phyloP scores from a whole-genome alignment of 2,797 vertebrate genomes.

The Halcyon chelicuti region DNA sequence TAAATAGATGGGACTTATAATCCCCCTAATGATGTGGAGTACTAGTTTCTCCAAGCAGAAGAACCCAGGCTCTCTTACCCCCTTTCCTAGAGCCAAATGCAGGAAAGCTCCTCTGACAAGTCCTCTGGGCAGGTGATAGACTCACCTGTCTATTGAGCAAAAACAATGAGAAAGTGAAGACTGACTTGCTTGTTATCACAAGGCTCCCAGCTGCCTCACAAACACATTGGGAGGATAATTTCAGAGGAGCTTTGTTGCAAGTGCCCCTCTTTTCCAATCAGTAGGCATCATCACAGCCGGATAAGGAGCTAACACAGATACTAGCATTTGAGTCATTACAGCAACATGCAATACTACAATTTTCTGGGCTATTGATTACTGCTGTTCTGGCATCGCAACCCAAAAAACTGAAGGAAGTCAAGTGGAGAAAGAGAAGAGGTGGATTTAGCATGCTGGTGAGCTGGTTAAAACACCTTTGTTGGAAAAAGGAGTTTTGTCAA shows the following conservation, averaged over 20 bases:
- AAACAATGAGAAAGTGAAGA: conserved; percentile 59
- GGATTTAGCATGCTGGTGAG: not conserved
- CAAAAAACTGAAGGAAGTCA: conserved; percentile 38
- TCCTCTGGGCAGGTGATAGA: not conserved
- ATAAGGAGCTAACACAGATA: not conserved
- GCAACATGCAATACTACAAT: not conserved
- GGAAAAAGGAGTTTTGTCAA: not conserved
- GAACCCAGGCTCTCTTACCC: not conserved
- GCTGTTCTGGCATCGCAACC: not conserved
- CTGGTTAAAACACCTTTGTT: not conserved
- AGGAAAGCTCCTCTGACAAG: conserved; percentile 19
- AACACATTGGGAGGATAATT: not conserved
- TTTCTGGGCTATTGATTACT: conserved; percentile 57
- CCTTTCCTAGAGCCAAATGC: not conserved
- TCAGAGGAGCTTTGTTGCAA: conserved; percentile 22
- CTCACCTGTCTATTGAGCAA: rapidly evolving
- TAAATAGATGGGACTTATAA: not conserved
- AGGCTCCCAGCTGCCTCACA: not conserved
- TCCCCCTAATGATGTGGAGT: rapidly evolving
- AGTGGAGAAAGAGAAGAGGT: not conserved
- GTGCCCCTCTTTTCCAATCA: conserved; percentile 31
- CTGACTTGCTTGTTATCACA: conserved; percentile 38
- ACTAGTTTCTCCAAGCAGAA: not conserved
- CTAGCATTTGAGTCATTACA: not conserved
- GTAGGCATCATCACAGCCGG: conserved; percentile 14